Percentiles rank a stretch among this genome's conserved stretches.
Evolutionary conservation across 2,888 invertebrate genomes (phyloP).

Genomic region (Gastracanthus pulcherrimus): DNA sequence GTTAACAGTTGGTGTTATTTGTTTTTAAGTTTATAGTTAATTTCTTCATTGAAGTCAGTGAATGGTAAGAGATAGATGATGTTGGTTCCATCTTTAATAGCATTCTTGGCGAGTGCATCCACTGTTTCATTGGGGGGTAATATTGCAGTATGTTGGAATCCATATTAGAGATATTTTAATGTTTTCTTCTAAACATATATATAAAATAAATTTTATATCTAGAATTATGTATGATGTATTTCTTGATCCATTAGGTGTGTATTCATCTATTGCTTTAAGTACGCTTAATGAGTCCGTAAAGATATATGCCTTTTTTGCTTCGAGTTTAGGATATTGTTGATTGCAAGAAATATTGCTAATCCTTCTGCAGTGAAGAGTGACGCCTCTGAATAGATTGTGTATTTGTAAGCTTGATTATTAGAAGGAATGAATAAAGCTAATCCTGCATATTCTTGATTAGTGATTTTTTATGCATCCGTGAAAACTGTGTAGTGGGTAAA

Average conservation of each 20-base stretch:
- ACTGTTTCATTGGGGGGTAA: background rate
- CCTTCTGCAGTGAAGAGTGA: conserved; percentile 1
- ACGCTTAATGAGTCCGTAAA: background rate
- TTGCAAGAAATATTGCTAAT: background rate
- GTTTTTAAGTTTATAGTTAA: background rate
- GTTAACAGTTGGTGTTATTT: background rate
- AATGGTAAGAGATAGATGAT: background rate
- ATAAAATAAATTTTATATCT: background rate
- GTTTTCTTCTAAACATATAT: background rate
- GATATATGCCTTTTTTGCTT: background rate
- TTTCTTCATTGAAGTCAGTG: background rate
- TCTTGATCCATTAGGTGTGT: background rate
- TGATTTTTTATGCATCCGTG: conserved; percentile 5
- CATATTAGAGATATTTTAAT: background rate
- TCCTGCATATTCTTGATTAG: background rate
- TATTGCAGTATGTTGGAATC: background rate
- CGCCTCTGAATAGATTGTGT: background rate
- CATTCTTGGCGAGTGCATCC: background rate
- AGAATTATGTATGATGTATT: background rate
- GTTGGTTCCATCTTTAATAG: background rate
- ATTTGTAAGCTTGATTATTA: background rate
- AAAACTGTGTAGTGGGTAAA: background rate
- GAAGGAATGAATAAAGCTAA: background rate
- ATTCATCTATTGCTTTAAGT: background rate
- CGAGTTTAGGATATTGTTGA: background rate